These are phyloP conservation scores for Drosophila kikkawai DNA, from an alignment of 1,140 invertebrate genomes.

Conservation along the genomic window DNA sequence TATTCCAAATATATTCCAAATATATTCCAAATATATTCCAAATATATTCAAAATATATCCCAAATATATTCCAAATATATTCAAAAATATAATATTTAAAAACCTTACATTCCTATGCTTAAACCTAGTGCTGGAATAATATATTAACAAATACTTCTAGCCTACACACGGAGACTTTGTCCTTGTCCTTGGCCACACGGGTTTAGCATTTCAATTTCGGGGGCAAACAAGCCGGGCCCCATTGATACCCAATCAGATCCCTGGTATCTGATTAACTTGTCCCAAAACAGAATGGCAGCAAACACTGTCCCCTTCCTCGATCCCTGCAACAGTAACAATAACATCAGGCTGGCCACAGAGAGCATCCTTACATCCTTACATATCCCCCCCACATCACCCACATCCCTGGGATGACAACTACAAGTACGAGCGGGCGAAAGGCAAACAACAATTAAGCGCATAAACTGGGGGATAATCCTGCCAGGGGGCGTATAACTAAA, in stretches of 20 bases:
- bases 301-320: conserved; percentile 14
- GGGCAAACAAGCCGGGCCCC: conserved; percentile 24
- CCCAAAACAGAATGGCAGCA: conserved; percentile 28
- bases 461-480: conserved; percentile 69
- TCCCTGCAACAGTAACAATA: conserved; percentile 15
- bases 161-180: neutral
- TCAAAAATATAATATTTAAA: too few species aligned
- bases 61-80: too few species aligned
- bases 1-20: neutral
- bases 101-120: too few species aligned
- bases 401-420: conserved; percentile 13
- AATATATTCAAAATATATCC: neutral
- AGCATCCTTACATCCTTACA: neutral
- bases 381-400: neutral
- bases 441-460: conserved; percentile 76
- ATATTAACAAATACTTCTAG: too few species aligned
- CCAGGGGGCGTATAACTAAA: conserved; percentile 17
- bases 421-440: conserved; percentile 32
- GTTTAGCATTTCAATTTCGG: conserved; percentile 36
- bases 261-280: conserved; percentile 48
- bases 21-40: neutral
- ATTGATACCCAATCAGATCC: conserved; percentile 29
- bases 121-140: too few species aligned
- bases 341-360: conserved; percentile 13
- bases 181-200: neutral